These are phyloP conservation scores for Falco biarmicus DNA, from an alignment of 2,797 vertebrate species.

Conservation along the genomic window DNA sequence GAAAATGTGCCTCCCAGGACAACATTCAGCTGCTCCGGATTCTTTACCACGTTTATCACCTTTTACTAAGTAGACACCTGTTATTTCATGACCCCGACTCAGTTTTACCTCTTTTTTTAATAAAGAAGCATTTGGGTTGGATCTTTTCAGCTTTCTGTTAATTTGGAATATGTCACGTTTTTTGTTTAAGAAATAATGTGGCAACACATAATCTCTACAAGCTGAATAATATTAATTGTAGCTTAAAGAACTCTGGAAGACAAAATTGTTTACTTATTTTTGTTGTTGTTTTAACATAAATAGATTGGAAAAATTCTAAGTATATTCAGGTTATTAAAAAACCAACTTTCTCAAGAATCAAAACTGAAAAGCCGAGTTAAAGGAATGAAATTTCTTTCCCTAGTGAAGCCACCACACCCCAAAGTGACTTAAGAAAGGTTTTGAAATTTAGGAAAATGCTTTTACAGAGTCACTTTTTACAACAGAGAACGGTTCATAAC, in stretches of 20 bases:
- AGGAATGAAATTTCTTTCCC: background rate
- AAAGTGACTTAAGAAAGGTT: background rate
- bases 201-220: slow-evolving; percentile 48
- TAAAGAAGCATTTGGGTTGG: background rate
- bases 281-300: background rate
- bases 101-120: background rate
- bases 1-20: background rate
- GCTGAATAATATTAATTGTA: slow-evolving; percentile 59
- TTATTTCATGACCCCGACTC: background rate
- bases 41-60: background rate
- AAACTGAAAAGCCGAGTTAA: background rate
- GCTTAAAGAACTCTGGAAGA: slow-evolving; percentile 48
- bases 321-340: slow-evolving; percentile 3
- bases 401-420: background rate
- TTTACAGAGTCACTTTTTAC: background rate
- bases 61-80: background rate
- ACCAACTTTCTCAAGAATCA: background rate
- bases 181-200: background rate
- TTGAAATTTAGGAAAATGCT: background rate
- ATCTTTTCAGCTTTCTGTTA: background rate
- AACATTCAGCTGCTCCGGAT: background rate
- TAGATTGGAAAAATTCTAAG: background rate
- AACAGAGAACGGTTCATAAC: background rate
- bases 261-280: slow-evolving; percentile 8
- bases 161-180: background rate